Evolutionary conservation across 2,797 vertebrate genomes (phyloP).

Genomic region (Acanthurus leucopareius): DNA sequence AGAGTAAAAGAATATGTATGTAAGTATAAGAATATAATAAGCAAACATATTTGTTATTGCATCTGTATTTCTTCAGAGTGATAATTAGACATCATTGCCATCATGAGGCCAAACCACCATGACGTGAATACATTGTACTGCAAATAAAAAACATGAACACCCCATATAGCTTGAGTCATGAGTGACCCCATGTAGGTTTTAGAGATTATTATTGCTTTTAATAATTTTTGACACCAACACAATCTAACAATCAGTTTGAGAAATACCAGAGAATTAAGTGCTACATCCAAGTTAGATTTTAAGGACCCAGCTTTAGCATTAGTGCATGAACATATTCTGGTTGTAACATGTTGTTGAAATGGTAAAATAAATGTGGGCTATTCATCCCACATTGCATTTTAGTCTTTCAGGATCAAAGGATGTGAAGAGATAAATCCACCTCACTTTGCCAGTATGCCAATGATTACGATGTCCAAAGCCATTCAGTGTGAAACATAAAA

Average conservation of each 20-base stretch:
- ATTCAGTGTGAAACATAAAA: constrained; percentile 54
- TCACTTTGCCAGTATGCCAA: constrained; percentile 35
- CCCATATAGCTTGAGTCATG: too few relatives aligned
- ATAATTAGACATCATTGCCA: neutral
- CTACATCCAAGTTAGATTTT: neutral
- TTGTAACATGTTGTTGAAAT: constrained; percentile 15
- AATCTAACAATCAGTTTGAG: neutral
- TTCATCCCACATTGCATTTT: constrained; percentile 31
- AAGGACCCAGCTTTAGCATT: neutral
- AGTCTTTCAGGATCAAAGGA: constrained; percentile 29
- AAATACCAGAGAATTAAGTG: neutral
- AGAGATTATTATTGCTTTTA: neutral
- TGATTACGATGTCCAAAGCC: constrained; percentile 53
- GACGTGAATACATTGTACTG: neutral
- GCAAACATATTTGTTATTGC: neutral
- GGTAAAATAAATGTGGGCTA: constrained; percentile 15
- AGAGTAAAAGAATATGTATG: neutral
- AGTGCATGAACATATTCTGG: constrained; percentile 1
- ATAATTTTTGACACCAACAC: neutral
- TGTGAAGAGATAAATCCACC: constrained; percentile 44
- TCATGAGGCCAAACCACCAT: neutral
- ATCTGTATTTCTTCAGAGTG: neutral
- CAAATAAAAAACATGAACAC: neutral
- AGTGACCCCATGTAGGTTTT: neutral
- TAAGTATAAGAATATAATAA: too few relatives aligned